Base-by-base conservation (phyloP, 2,888 invertebrate genomes). In the Daptonema setosum region DNA sequence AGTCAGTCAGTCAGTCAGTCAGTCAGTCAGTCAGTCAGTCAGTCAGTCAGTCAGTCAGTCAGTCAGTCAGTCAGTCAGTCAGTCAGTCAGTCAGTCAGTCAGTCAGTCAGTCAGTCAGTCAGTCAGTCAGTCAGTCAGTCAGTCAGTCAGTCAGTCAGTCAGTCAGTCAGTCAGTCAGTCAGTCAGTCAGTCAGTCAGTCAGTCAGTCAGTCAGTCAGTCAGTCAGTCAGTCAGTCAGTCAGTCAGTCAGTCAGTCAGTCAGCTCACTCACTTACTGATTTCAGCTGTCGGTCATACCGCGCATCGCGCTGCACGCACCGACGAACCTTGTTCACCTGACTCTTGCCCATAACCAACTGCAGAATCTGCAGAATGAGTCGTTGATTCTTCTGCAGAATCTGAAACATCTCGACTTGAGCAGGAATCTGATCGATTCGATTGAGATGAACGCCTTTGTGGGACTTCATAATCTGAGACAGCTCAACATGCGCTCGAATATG, bases 371-470 rank as follows among this genome's bases (percentile, higher is more conserved):
- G 25, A 54, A 59, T 41, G 48, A 52, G 2, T 43, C 55, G 14
- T 57, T 59, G 28, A 11, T 22, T 3, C n/a, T 2, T n/a, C 50
- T 59, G 53, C 14, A 43, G 1, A 8, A 52, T 2, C 52, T 56
- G 52, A 8, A 52, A 52, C 8, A 41, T 25, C 54, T 59, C 25
- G 41, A 52, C 28, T 35, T 59, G 25, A n/a, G 24, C 14, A 2
- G 5, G 2, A 59, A 59, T 26, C 11, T 2, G 8, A 8, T 59
- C 28, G 57, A 57, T 17, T 25, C 5, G 3, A 48, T 59, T 25
- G 52, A 45, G 2, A 50, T 55, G 5, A 22, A 55, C n/a, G 55
- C 57, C 2, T 58, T 59, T 28, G 24, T 52, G 26, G 52, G 55
- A 22, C 45, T 59, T 35, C 51, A 28, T 1, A 54, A 28, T 53